Evolutionary conservation across 2,113 vertebrate genomes (phyloP).

Genomic region (Chionis minor): DNA sequence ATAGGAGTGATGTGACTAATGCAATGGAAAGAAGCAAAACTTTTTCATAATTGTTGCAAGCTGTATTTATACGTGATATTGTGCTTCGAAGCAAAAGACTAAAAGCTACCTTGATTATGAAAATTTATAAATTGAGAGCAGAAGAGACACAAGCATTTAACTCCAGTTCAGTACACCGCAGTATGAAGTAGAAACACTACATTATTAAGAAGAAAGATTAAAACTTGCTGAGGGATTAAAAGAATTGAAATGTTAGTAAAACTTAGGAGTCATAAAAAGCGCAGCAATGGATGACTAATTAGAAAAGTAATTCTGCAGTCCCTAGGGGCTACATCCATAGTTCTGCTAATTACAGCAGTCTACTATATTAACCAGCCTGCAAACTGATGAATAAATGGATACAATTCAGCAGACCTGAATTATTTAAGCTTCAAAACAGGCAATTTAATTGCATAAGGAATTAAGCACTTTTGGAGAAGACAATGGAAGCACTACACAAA

Average conservation of each 20-base stretch:
- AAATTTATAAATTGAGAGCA: background rate
- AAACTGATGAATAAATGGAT: slow-evolving; percentile 26
- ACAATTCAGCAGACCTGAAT: slow-evolving; percentile 4
- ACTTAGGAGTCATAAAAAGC: background rate
- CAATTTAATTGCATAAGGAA: slow-evolving; percentile 29
- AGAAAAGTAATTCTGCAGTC: slow-evolving; percentile 7
- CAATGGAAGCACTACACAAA: background rate
- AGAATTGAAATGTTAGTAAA: slow-evolving; percentile 20
- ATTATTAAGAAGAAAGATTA: background rate
- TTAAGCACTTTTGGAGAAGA: slow-evolving; percentile 9
- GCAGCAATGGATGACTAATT: background rate
- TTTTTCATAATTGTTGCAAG: background rate
- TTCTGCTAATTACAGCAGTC: background rate
- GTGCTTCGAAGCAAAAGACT: background rate
- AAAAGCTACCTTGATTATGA: background rate
- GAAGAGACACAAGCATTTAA: background rate
- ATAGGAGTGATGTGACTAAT: background rate
- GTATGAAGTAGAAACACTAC: background rate
- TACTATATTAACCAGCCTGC: background rate
- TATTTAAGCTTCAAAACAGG: slow-evolving; percentile 27
- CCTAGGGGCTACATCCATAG: background rate
- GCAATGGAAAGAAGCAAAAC: background rate
- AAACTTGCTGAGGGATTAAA: slow-evolving; percentile 11
- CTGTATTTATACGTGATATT: background rate
- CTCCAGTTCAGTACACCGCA: background rate